Conservation (phyloP, 2,888 invertebrate genomes). For the Anticlea derivata region DNA sequence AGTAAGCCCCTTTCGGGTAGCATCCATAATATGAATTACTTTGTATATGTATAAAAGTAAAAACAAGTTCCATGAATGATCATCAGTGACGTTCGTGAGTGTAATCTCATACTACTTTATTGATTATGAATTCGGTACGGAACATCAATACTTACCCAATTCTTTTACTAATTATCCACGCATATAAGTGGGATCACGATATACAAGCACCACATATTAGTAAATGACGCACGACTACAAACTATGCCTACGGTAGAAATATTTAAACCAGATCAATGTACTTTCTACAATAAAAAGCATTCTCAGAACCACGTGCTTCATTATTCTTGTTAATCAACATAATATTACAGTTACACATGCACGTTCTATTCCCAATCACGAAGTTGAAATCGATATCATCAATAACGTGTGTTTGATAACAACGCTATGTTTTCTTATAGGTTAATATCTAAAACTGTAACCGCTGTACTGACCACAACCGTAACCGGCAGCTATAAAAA, state of each 20-base stretch:
- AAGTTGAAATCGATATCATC: slow-evolving; percentile 30
- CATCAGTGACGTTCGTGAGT: no score
- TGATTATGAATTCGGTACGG: background rate
- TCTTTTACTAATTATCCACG: background rate
- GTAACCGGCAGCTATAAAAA: background rate
- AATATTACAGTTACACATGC: slow-evolving; percentile 21
- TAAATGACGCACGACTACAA: slow-evolving; percentile 12
- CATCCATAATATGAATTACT: no score
- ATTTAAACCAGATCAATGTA: slow-evolving; percentile 16
- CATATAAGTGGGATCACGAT: slow-evolving; percentile 16
- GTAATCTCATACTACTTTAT: background rate
- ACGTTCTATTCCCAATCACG: slow-evolving; percentile 31
- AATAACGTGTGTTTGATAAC: slow-evolving; percentile 22
- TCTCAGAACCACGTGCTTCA: slow-evolving; percentile 18
- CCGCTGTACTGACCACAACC: slow-evolving; percentile 10
- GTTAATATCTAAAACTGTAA: slow-evolving; percentile 8
- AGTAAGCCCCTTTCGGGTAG: no score
- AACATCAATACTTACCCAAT: background rate
- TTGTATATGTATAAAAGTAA: no score
- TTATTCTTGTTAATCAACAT: slow-evolving; percentile 24
- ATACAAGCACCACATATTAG: slow-evolving; percentile 11
- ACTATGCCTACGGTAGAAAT: slow-evolving; percentile 12
- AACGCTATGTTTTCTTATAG: slow-evolving; percentile 12
- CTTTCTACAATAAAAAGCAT: slow-evolving; percentile 18
- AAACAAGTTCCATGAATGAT: no score